phyloP scores from a whole-genome alignment of 2,797 vertebrate species.

The Geotrypetes seraphini region DNA sequence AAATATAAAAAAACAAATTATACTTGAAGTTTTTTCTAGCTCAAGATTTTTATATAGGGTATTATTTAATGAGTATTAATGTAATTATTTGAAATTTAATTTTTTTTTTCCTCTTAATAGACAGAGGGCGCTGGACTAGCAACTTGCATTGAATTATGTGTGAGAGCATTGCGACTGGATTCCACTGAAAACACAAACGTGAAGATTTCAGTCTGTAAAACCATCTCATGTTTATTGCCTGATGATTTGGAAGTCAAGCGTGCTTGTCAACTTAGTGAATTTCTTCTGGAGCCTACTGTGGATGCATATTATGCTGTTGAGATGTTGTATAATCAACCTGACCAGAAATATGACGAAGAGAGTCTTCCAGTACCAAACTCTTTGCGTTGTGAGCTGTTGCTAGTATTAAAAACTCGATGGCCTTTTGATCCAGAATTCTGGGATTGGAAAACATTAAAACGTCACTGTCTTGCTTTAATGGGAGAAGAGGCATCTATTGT shows the following conservation, averaged over 20 bases:
- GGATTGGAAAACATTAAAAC: constrained; percentile 96
- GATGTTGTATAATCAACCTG: constrained; percentile 91
- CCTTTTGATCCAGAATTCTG: constrained; percentile 97
- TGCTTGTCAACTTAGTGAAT: constrained; percentile 93
- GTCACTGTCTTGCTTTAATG: constrained; percentile 89
- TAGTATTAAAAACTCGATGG: constrained; percentile 95
- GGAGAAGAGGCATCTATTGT: constrained; percentile 95
- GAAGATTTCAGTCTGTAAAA: constrained; percentile 92
- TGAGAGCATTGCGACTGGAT: constrained; percentile 80
- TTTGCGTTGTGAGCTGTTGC: constrained; percentile 84
- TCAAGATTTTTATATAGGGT: too few species aligned
- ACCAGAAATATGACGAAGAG: constrained; percentile 91
- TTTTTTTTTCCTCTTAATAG: constrained; percentile 37
- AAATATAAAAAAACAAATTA: too few species aligned
- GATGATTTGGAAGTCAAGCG: constrained; percentile 90
- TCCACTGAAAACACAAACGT: constrained; percentile 74
- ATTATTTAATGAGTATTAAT: not conserved
- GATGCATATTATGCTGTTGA: constrained; percentile 95
- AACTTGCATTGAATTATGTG: constrained; percentile 85
- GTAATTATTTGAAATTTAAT: too few species aligned
- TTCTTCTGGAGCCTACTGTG: constrained; percentile 90
- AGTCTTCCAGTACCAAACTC: constrained; percentile 91
- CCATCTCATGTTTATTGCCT: constrained; percentile 87
- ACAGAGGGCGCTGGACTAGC: constrained; percentile 74
- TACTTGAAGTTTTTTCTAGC: too few species aligned